Conservation (phyloP, 2,797 vertebrate genomes). For the Pseudochaenichthys georgianus region DNA sequence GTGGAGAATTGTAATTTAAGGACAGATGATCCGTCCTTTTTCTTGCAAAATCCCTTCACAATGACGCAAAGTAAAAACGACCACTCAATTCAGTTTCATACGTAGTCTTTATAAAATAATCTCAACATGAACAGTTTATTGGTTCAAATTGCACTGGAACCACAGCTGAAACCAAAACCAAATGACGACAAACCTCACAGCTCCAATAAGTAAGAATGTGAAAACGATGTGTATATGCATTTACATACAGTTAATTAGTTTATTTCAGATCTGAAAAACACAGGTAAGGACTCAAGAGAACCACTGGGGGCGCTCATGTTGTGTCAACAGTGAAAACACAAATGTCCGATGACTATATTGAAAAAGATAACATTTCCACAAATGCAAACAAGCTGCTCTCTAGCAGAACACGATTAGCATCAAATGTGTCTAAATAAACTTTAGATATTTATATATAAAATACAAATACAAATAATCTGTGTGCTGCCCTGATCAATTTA, state of each 20-base stretch:
- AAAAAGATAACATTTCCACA: background rate
- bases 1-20: background rate
- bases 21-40: background rate
- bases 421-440: slow-evolving; percentile 54
- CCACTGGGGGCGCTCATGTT: too few species aligned
- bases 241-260: background rate
- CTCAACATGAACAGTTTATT: slow-evolving; percentile 3
- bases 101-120: background rate
- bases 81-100: background rate
- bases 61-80: background rate
- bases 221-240: background rate
- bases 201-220: background rate
- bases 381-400: slow-evolving; percentile 7
- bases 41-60: background rate
- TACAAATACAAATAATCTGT: slow-evolving; percentile 50
- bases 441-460: slow-evolving; percentile 36
- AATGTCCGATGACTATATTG: background rate
- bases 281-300: background rate
- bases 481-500: slow-evolving; percentile 14
- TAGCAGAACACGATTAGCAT: slow-evolving; percentile 26
- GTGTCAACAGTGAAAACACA: background rate
- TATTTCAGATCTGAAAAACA: background rate
- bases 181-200: background rate
- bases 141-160: background rate
- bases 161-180: slow-evolving; percentile 1